phyloP scores from a whole-genome alignment of 2,113 vertebrate genomes.

The Oryzias melastigma region DNA sequence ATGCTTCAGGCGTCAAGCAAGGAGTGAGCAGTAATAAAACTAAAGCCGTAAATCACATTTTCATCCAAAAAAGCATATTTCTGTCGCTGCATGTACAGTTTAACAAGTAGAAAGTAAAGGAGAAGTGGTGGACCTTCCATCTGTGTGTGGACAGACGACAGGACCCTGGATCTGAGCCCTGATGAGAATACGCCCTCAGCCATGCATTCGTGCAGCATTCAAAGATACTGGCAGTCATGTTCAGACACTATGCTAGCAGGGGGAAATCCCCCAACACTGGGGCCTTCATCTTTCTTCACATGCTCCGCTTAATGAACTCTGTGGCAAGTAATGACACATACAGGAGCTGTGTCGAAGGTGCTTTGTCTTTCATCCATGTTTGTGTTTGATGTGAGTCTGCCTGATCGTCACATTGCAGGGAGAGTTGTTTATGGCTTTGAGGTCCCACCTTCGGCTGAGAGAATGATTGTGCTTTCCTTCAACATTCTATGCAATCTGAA shows the following conservation, averaged over 20 bases:
- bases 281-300: constrained; percentile 66
- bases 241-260: constrained; percentile 70
- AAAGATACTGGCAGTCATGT: constrained; percentile 75
- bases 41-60: constrained; percentile 76
- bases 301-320: constrained; percentile 67
- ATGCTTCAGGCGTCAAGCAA: constrained; percentile 64
- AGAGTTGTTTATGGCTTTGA: constrained; percentile 61
- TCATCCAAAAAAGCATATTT: constrained; percentile 77
- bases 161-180: constrained; percentile 66
- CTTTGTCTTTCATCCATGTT: constrained; percentile 64
- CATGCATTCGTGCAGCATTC: constrained; percentile 70
- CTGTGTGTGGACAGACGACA: constrained; percentile 70
- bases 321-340: constrained; percentile 71
- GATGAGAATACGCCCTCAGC: constrained; percentile 69
- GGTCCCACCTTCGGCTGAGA: constrained; percentile 18
- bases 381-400: constrained; percentile 64
- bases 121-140: constrained; percentile 61
- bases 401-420: constrained; percentile 51
- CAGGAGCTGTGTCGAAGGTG: constrained; percentile 62
- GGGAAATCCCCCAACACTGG: constrained; percentile 72
- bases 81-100: constrained; percentile 67
- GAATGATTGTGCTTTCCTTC: constrained; percentile 11
- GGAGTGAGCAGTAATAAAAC: constrained; percentile 74
- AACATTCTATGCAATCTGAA: constrained; percentile 5
- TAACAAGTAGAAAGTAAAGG: constrained; percentile 64